These are phyloP conservation scores for Hydra vulgaris DNA, from an alignment of 30 jellyfish, hydroid and myxozoan genomes.

Conservation along the genomic window DNA sequence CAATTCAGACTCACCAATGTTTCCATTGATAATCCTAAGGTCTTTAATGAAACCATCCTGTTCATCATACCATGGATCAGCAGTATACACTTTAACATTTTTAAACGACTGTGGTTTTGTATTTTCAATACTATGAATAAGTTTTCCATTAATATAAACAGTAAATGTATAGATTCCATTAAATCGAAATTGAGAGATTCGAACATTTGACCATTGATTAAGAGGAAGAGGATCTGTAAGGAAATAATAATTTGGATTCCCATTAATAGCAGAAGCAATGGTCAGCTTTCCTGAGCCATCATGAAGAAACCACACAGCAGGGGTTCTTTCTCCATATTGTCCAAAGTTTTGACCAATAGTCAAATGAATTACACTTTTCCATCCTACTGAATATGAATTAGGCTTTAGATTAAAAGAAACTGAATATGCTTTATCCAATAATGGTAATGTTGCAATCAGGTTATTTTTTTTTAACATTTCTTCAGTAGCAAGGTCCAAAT, in stretches of 20 bases:
- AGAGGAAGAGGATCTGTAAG: neutral
- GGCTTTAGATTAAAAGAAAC: neutral
- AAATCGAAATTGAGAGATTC: neutral
- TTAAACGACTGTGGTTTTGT: neutral
- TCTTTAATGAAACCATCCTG: neutral
- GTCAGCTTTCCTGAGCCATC: neutral
- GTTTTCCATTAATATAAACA: neutral
- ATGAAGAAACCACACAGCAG: neutral
- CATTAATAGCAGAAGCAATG: neutral
- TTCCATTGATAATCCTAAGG: too few species aligned
- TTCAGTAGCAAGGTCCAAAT: too few species aligned
- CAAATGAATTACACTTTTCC: neutral
- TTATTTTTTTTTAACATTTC: neutral
- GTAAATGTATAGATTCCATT: neutral
- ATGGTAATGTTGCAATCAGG: neutral
- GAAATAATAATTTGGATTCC: neutral
- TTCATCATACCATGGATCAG: constrained; percentile 3
- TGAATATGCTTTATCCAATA: neutral
- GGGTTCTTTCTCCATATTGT: neutral
- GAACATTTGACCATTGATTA: neutral
- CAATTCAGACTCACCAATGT: too few species aligned
- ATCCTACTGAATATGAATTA: neutral
- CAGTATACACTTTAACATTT: neutral
- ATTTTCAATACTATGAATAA: neutral
- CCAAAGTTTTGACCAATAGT: neutral